These are phyloP conservation scores for Ceraclea dissimilis DNA, from an alignment of 2,888 invertebrate species.

Conservation along the genomic window DNA sequence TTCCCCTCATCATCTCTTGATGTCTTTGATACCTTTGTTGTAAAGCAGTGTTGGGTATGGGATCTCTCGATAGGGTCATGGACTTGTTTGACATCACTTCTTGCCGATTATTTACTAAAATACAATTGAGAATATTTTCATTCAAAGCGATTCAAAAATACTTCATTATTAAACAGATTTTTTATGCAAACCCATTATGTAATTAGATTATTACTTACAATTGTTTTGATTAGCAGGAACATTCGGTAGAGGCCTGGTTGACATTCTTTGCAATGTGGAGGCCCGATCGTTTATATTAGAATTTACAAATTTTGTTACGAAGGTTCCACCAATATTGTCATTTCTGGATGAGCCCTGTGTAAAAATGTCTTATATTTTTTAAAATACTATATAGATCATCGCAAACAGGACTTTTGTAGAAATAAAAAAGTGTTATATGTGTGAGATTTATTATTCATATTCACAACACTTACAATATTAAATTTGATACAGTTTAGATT, in stretches of 20 bases:
- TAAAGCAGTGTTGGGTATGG: conserved; percentile 28
- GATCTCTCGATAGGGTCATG: conserved; percentile 4
- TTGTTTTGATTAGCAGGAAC: conserved; percentile 21
- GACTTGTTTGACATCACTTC: not conserved
- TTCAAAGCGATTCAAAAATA: not conserved
- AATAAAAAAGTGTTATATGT: no score
- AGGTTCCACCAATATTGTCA: conserved; percentile 23
- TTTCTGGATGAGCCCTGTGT: conserved; percentile 23
- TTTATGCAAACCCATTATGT: no score
- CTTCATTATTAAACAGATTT: not conserved
- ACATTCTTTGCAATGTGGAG: conserved; percentile 22
- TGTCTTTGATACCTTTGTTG: conserved; percentile 53
- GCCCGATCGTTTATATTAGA: conserved; percentile 18
- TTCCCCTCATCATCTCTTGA: conserved; percentile 41
- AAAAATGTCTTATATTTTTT: conserved; percentile 12
- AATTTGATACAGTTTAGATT: no score
- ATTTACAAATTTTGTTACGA: conserved; percentile 20
- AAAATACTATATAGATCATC: no score
- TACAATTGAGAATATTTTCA: not conserved
- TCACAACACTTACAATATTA: no score
- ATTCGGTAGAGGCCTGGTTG: conserved; percentile 25
- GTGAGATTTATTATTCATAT: no score
- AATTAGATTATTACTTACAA: conserved; percentile 6
- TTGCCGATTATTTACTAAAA: conserved; percentile 2
- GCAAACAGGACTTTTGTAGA: no score